phyloP scores from a whole-genome alignment of 1,140 invertebrate species.

The Sycophila sp. region DNA sequence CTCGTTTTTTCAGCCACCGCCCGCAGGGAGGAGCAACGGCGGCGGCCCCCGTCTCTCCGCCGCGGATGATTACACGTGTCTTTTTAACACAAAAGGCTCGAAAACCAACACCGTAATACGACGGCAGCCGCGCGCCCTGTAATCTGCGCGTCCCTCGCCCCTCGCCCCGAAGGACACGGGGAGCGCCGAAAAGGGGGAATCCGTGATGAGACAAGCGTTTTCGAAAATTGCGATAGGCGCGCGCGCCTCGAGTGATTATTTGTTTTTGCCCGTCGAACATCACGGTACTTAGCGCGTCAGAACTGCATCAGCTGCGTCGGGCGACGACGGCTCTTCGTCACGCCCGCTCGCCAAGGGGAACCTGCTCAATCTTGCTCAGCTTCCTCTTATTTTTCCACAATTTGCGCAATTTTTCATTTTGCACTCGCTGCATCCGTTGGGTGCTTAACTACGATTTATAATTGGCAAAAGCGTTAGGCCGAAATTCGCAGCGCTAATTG shows the following conservation, averaged over 20 bases:
- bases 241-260: conserved; percentile 55
- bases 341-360: too few relatives aligned
- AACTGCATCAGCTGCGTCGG: conserved; percentile 52
- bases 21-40: conserved; percentile 40
- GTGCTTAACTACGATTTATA: neutral
- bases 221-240: conserved; percentile 62
- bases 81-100: conserved; percentile 69
- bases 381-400: too few relatives aligned
- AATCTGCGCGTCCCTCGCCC: conserved; percentile 53
- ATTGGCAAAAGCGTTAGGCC: conserved; percentile 5
- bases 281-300: conserved; percentile 58
- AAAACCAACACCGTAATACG: conserved; percentile 69
- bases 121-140: conserved; percentile 62
- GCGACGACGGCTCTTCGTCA: conserved; percentile 32
- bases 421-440: neutral
- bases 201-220: conserved; percentile 65
- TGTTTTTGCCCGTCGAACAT: conserved; percentile 60
- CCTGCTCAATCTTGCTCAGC: too few relatives aligned
- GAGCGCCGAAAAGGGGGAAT: conserved; percentile 33
- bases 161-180: neutral
- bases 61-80: conserved; percentile 65
- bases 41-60: conserved; percentile 40
- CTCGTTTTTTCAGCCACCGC: conserved; percentile 43
- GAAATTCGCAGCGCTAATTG: conserved; percentile 33
- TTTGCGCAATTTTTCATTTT: too few relatives aligned